A percentile compares a stretch with the other conserved stretches of the same genome.
These are phyloP conservation scores for Sebastes vulpes DNA, from an alignment of 2,797 vertebrate species.

Conservation along the genomic window DNA sequence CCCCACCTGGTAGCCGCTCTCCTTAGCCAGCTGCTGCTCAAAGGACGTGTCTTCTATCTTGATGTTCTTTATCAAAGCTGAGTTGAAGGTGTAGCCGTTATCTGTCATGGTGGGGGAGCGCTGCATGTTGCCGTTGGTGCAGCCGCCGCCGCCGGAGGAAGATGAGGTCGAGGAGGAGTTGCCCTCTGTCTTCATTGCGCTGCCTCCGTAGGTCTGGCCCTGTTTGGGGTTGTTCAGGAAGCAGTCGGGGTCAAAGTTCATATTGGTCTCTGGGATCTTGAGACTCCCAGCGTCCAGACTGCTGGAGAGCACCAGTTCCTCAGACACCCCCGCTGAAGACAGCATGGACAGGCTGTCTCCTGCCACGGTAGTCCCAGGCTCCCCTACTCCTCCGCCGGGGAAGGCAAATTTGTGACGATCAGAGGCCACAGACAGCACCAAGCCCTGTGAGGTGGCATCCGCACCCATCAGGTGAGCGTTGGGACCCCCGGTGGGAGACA, in stretches of 20 bases:
- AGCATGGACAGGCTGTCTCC: constrained; percentile 94
- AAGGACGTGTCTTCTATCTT: constrained; percentile 99
- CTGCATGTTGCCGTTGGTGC: constrained; percentile 79
- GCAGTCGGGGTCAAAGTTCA: constrained; percentile 99
- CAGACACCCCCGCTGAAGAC: constrained; percentile 91
- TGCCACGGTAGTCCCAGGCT: constrained; percentile 77
- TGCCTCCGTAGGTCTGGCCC: constrained; percentile 98
- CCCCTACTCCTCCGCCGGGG: constrained; percentile 85
- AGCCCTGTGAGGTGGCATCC: constrained; percentile 91
- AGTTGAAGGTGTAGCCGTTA: constrained; percentile 86
- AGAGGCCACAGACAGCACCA: constrained; percentile 93
- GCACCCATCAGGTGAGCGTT: constrained; percentile 96
- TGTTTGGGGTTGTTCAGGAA: constrained; percentile 99
- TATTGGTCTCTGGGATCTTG: constrained; percentile 96
- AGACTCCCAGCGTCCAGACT: constrained; percentile 91
- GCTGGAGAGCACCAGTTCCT: constrained; percentile 97
- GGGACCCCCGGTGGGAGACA: constrained; percentile 95
- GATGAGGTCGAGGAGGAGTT: constrained; percentile 89
- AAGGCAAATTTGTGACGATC: constrained; percentile 99
- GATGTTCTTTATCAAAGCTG: constrained; percentile 93
- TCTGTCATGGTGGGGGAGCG: constrained; percentile 85
- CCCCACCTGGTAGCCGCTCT: constrained; percentile 87
- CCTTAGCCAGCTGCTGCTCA: constrained; percentile 97
- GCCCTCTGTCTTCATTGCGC: constrained; percentile 93
- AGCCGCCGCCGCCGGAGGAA: constrained; percentile 78